Evolutionary conservation across 2,113 vertebrate genomes (phyloP).

Genomic region (Gallinago jamesoni): DNA sequence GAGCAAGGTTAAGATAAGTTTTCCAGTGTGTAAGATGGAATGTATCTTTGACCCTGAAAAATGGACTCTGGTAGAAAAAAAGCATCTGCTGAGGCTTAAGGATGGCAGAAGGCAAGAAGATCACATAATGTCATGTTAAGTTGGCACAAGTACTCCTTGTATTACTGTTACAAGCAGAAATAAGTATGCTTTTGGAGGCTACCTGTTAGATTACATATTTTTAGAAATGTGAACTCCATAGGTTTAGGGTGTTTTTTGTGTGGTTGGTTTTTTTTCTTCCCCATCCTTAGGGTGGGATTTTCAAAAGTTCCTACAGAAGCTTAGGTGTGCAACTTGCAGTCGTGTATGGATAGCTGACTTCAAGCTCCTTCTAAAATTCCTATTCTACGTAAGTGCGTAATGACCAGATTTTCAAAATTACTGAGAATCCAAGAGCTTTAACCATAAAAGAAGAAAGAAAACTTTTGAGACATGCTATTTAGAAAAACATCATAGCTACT

Average conservation of each 20-base stretch:
- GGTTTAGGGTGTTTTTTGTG: background rate
- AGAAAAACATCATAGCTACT: background rate
- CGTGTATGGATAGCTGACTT: background rate
- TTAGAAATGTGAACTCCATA: background rate
- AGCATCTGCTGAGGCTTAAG: background rate
- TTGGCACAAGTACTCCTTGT: background rate
- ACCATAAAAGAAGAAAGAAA: background rate
- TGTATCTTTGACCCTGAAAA: background rate
- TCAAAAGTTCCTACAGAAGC: background rate
- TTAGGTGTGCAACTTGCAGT: background rate
- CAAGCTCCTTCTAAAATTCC: background rate
- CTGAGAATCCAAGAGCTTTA: background rate
- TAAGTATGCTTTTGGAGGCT: background rate
- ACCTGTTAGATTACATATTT: background rate
- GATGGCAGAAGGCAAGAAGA: background rate
- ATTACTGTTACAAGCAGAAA: background rate
- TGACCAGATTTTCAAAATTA: background rate
- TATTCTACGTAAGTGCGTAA: background rate
- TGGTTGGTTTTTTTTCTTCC: background rate
- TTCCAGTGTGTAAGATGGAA: background rate
- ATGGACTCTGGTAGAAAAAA: background rate
- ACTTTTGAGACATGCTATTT: background rate
- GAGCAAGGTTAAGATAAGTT: background rate
- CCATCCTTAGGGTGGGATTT: background rate
- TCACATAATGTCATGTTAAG: background rate